Percentiles rank a stretch among this genome's conserved stretches.
phyloP scores from a whole-genome alignment of 2,797 vertebrate species.

The Gymnopithys bicolor region DNA sequence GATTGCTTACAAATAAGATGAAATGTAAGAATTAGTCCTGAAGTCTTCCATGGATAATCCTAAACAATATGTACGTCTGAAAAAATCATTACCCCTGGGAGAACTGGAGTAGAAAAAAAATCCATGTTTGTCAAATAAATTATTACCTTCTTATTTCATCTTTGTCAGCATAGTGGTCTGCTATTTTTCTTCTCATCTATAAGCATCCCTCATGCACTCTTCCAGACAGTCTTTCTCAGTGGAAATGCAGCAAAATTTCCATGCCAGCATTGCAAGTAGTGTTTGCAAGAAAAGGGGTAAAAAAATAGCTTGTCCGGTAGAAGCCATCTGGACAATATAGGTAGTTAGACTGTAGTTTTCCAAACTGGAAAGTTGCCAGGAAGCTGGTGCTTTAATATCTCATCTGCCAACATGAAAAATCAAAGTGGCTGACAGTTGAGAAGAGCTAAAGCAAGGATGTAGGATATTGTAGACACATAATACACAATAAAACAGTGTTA shows the following conservation, averaged over 20 bases:
- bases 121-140: background rate
- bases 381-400: background rate
- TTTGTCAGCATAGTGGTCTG: background rate
- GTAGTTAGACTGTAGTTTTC: background rate
- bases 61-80: background rate
- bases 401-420: background rate
- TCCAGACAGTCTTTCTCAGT: background rate
- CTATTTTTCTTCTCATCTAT: background rate
- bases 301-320: background rate
- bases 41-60: background rate
- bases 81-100: background rate
- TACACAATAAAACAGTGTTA: background rate
- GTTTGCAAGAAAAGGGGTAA: background rate
- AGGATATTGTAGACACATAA: background rate
- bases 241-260: background rate
- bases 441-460: background rate
- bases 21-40: background rate
- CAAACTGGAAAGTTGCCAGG: background rate
- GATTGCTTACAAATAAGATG: background rate
- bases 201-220: background rate
- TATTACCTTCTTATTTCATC: background rate
- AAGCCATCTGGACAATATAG: background rate
- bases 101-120: background rate
- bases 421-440: background rate
- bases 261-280: background rate